These are phyloP conservation scores for Lepidostoma basale DNA, from an alignment of 1,140 invertebrate genomes.

Conservation along the genomic window DNA sequence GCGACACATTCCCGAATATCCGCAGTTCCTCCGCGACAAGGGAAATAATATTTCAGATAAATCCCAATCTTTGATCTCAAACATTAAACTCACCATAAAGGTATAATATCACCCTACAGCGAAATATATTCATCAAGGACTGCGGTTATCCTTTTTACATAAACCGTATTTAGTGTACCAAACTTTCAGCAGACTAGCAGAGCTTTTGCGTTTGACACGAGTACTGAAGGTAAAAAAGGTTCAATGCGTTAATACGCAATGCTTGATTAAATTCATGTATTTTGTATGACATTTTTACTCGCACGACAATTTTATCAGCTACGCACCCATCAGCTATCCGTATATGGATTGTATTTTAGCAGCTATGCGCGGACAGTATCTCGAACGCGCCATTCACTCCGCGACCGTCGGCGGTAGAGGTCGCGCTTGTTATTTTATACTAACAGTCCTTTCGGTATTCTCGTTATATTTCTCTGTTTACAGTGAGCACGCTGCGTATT, in stretches of 20 bases:
- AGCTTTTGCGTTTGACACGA: not conserved
- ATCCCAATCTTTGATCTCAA: too few species aligned
- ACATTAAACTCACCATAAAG: too few species aligned
- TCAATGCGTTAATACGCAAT: not conserved
- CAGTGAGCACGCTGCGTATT: conserved; percentile 7
- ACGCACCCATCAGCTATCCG: too few species aligned
- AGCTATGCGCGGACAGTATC: conserved; percentile 8
- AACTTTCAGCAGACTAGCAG: not conserved
- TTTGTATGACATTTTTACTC: not conserved
- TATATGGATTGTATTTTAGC: conserved; percentile 10
- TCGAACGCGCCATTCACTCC: conserved; percentile 20
- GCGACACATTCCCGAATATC: conserved; percentile 24
- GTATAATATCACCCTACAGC: not conserved
- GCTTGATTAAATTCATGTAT: not conserved
- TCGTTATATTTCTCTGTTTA: conserved; percentile 1
- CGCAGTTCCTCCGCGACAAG: conserved; percentile 19
- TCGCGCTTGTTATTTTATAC: not conserved
- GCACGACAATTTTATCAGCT: too few species aligned
- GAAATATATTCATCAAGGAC: not conserved
- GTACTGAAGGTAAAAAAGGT: not conserved
- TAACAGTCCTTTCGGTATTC: not conserved
- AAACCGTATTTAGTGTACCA: not conserved
- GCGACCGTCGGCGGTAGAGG: not conserved
- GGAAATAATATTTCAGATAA: not conserved
- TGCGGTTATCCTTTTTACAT: not conserved